Conservation (phyloP, 2,797 vertebrate genomes). For the Periophthalmus magnuspinnatus region DNA sequence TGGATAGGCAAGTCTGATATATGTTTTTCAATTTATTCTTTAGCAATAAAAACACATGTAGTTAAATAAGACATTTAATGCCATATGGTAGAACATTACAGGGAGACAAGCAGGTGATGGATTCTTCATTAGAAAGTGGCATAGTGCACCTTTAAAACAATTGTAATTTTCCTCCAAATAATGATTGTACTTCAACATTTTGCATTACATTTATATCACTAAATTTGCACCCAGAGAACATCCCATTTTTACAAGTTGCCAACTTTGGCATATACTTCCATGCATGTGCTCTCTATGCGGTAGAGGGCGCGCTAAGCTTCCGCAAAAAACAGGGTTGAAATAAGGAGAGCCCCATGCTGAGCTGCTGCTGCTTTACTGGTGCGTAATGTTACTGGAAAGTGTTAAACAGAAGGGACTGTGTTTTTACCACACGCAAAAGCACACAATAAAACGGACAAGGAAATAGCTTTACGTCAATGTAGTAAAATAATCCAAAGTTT, state of each 20-base stretch:
- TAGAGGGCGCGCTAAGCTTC: slow-evolving; percentile 77
- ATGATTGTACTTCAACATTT: not conserved
- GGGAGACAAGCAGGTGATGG: too few relatives aligned
- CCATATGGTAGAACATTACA: too few relatives aligned
- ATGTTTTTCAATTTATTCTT: too few relatives aligned
- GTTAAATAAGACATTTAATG: too few relatives aligned
- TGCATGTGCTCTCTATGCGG: slow-evolving; percentile 29
- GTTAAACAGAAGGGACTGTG: slow-evolving; percentile 10
- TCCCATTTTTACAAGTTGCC: not conserved
- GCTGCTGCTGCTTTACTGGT: slow-evolving; percentile 2
- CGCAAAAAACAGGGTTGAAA: slow-evolving; percentile 15
- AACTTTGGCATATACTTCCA: not conserved
- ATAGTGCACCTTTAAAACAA: not conserved
- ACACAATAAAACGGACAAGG: not conserved
- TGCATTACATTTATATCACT: not conserved
- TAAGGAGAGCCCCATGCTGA: slow-evolving; percentile 12
- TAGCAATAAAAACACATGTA: too few relatives aligned
- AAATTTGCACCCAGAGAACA: not conserved
- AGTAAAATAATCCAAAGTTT: not conserved
- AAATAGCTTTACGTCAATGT: not conserved
- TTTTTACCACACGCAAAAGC: slow-evolving; percentile 13
- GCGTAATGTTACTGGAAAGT: not conserved
- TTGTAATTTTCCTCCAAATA: not conserved
- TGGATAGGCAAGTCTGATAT: too few relatives aligned
- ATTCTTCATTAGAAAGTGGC: too few relatives aligned